A percentile compares a stretch with the other conserved stretches of the same genome.
Conservation (phyloP, 2,113 vertebrate species). For the Pelvicachromis taeniatus region DNA sequence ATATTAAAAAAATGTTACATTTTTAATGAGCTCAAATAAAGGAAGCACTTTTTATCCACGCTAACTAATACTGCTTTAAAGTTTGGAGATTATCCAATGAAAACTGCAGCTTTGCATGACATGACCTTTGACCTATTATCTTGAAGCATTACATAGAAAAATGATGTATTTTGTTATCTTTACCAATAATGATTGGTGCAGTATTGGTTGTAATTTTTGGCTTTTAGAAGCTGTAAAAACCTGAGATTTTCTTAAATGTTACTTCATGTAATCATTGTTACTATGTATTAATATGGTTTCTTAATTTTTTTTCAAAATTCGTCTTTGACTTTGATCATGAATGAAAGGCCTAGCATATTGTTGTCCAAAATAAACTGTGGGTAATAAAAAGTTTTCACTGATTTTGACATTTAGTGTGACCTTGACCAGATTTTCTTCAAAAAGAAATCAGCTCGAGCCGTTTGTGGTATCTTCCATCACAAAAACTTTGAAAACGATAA, state of each 20-base stretch:
- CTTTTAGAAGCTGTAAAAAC: neutral
- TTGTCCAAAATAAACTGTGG: neutral
- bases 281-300: neutral
- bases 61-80: neutral
- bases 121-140: neutral
- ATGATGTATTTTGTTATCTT: too few species aligned
- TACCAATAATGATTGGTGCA: neutral
- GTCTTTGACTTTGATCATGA: neutral
- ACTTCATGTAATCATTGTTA: neutral
- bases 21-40: neutral
- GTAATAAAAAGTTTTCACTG: neutral
- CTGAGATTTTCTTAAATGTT: neutral
- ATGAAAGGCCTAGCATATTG: neutral
- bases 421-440: neutral
- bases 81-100: neutral
- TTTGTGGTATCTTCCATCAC: neutral
- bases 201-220: neutral
- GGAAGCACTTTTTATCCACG: neutral
- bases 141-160: neutral
- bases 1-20: neutral
- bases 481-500: neutral
- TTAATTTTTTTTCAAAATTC: neutral
- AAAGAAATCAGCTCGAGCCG: neutral
- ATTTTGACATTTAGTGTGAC: neutral
- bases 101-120: neutral